Evolutionary conservation across 2,797 vertebrate genomes (phyloP).

Genomic region (Microctenopoma steveboyesi): DNA sequence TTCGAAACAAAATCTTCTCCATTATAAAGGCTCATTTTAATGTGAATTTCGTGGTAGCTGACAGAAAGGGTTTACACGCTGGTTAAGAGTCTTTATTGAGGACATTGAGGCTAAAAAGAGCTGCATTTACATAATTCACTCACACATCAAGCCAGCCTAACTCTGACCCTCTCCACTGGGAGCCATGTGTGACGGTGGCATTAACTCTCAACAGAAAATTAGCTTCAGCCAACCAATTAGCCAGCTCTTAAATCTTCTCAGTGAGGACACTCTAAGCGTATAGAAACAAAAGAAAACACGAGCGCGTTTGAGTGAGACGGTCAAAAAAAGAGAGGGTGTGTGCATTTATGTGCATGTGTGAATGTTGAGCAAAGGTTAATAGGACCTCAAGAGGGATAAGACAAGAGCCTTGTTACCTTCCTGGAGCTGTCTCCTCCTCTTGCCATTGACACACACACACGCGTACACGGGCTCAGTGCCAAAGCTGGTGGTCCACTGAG

Average conservation of each 20-base stretch:
- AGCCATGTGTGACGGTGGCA: conserved; percentile 60
- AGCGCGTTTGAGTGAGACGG: conserved; percentile 27
- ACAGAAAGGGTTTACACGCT: conserved; percentile 10
- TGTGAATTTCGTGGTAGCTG: conserved; percentile 1
- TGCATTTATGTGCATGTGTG: conserved; percentile 25
- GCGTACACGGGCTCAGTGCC: conserved; percentile 12
- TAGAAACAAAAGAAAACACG: conserved; percentile 25
- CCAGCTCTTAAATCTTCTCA: conserved; percentile 64
- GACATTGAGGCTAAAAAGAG: neutral
- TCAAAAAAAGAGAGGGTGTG: conserved; percentile 6
- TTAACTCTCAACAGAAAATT: conserved; percentile 73
- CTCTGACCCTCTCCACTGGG: conserved; percentile 53
- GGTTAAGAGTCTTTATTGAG: conserved; percentile 1
- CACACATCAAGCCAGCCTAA: conserved; percentile 13
- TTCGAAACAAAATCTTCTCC: too few relatives aligned
- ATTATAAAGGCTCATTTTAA: neutral
- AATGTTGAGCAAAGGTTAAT: conserved; percentile 74
- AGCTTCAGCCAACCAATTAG: conserved; percentile 71
- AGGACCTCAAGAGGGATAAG: conserved; percentile 73
- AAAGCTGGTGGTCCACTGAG: conserved; percentile 49
- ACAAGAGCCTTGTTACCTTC: conserved; percentile 64
- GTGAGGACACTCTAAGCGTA: conserved; percentile 23
- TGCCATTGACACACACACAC: conserved; percentile 12
- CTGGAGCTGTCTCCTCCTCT: conserved; percentile 27
- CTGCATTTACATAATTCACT: neutral